These are phyloP conservation scores for Capitulum mitella DNA, from an alignment of 2,888 invertebrate genomes.

Conservation along the genomic window DNA sequence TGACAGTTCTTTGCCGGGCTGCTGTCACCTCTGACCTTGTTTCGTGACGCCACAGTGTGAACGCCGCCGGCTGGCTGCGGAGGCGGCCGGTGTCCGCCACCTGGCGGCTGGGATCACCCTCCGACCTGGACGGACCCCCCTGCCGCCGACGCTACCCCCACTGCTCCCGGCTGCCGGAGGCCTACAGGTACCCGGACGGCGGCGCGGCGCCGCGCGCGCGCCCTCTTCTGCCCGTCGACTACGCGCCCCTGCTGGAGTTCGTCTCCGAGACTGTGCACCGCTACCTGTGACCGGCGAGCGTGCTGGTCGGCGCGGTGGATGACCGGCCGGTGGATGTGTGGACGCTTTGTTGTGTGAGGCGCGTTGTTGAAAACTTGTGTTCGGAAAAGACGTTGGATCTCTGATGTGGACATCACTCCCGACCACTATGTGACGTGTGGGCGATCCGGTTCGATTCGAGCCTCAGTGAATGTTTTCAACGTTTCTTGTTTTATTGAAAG, in stretches of 20 bases:
- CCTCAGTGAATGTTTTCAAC: no score
- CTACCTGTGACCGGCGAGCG: neutral
- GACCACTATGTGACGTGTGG: no score
- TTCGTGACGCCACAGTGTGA: neutral
- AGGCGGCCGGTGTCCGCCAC: neutral
- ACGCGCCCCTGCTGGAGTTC: neutral
- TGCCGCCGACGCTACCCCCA: neutral
- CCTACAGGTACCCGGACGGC: constrained; percentile 1
- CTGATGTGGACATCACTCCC: no score
- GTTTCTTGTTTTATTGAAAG: no score
- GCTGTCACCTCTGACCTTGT: no score
- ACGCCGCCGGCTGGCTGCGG: neutral
- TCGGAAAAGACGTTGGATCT: no score
- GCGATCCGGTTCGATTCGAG: no score
- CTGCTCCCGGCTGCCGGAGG: neutral
- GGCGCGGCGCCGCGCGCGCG: neutral
- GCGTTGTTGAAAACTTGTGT: no score
- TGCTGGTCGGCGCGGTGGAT: no score
- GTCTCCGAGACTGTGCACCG: neutral
- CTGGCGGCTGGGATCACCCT: neutral
- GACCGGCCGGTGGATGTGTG: no score
- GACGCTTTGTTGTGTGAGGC: no score
- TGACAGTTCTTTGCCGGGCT: no score
- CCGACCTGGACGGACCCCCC: neutral
- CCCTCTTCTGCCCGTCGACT: neutral